Base-by-base conservation (phyloP, 1,140 invertebrate species). In the Phortica variegata region DNA sequence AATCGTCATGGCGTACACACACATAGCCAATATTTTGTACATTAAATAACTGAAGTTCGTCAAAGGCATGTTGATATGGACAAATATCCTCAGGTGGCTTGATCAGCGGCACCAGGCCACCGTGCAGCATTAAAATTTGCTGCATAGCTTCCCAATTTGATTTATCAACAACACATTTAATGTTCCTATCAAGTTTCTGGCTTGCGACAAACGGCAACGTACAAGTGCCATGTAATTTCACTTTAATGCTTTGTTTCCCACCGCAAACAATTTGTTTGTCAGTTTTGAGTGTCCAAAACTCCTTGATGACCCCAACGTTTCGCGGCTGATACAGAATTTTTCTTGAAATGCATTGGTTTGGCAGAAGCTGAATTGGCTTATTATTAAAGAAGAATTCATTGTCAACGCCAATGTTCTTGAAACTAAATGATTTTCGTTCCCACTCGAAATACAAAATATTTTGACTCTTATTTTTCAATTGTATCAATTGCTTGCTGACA, bases 311-410 rank as follows among this genome's bases (percentile, higher is more conserved):
- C 4, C 43, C 10, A 0, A 70, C 70, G 34, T 52, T 59, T 1
- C 70, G 60, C 0, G 70, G 70, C 49, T 70, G 70, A 39, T 54
- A 73, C 34, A 63, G 17, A 2, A 73, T 62, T 12, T 43, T 19
- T 6, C 73, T 9, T 3, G 45, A 43, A 0, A 41, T 49, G 6
- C 15, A 42, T 15, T 73, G 49, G 0, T 62, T 56, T 0, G 48
- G n/a, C 0, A 20, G 12, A 4, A 73, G 39, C 2, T 70, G 60
- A 38, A 73, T 73, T 17, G 47, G 54, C 0, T 43, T 52, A 1
- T 49, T 39, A 18, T 70, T 54, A 15, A 73, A 68, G 2, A 56
- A 6, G 18, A 73, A 73, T 45, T 73, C 70, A 13, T 68, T 50
- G 42, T 73, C 70, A 0, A 56, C 38, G 18, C 63, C 65, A n/a